These are phyloP conservation scores for silkworm (Bombyx mori) DNA, from an alignment of 1,140 invertebrate species.

Conservation along the genomic window ASM3026992v2 NC_085111.1:6076001-6076500, in stretches of 20 bases:
- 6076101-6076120: constrained; percentile 31
- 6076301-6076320: constrained; percentile 16
- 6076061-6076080: constrained; percentile 28
- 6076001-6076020: constrained; percentile 4
- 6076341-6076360: constrained; percentile 36
- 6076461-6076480: neutral
- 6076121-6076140: constrained; percentile 27
- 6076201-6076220: no score
- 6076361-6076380: constrained; percentile 28
- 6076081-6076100: constrained; percentile 30
- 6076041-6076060: constrained; percentile 18
- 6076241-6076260: no score
- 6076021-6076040: constrained; percentile 16
- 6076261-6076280: no score
- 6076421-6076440: constrained; percentile 10
- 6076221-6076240: no score
- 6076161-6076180: no score
- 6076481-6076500: neutral
- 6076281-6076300: neutral
- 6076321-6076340: constrained; percentile 11
- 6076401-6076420: constrained; percentile 21
- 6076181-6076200: no score
- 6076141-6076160: neutral
- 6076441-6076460: constrained; percentile 3
- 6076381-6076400: constrained; percentile 34